A percentile compares a stretch with the other conserved stretches of the same genome.
Evolutionary conservation across 2,888 invertebrate genomes (phyloP).

Genomic region (Protophormia terraenovae): DNA sequence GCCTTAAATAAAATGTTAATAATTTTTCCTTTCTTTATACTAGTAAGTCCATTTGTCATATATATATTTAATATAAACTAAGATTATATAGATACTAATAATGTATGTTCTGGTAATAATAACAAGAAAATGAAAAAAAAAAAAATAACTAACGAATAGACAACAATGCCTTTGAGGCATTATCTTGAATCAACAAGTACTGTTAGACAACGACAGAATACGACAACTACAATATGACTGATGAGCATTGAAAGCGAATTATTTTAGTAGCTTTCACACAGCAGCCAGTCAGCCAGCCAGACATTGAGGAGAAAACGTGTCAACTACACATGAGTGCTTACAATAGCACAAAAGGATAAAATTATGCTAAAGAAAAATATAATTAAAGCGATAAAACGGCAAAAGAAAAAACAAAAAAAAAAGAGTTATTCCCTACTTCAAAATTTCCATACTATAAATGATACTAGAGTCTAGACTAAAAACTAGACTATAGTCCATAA

Average conservation of each 20-base stretch:
- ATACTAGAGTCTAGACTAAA: no score
- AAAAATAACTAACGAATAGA: conserved; percentile 11
- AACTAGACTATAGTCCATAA: no score
- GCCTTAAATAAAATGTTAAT: conserved; percentile 33
- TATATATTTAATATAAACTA: conserved; percentile 12
- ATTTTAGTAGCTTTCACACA: conserved; percentile 17
- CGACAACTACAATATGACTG: conserved; percentile 18
- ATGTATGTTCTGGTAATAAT: neutral
- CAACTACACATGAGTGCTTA: conserved; percentile 25
- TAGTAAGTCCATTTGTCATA: conserved; percentile 60
- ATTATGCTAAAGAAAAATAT: neutral
- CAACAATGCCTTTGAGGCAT: conserved; percentile 46
- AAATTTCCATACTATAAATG: no score
- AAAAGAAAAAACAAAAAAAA: no score
- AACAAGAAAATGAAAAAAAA: conserved; percentile 3
- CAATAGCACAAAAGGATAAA: neutral
- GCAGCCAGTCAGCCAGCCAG: neutral
- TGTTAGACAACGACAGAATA: conserved; percentile 29
- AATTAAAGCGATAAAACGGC: conserved; percentile 12
- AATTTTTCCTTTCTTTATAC: conserved; percentile 20
- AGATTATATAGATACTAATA: neutral
- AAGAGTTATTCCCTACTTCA: no score
- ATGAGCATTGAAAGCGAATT: conserved; percentile 57
- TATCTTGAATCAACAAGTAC: conserved; percentile 58
- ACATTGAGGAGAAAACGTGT: conserved; percentile 20